Conservation (phyloP, 2,888 invertebrate species). For the Rotaria magnacalcarata region DNA sequence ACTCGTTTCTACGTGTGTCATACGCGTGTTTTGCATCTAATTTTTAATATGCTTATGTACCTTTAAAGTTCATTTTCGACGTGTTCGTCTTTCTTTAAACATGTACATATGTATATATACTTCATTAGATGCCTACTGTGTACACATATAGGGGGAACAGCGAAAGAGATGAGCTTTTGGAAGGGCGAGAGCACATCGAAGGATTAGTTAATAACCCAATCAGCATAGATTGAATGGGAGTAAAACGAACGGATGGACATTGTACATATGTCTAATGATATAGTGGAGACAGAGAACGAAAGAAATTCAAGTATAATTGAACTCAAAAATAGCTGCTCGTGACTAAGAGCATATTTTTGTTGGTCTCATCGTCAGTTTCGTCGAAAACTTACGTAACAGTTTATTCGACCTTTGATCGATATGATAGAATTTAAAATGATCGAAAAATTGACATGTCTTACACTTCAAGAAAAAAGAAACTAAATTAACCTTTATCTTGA, state of each 20-base stretch:
- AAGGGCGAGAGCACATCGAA: neutral
- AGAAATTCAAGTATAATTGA: neutral
- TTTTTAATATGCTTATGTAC: neutral
- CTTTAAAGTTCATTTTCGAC: neutral
- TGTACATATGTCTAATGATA: conserved; percentile 11
- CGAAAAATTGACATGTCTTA: neutral
- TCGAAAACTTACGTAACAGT: neutral
- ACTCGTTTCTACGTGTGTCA: neutral
- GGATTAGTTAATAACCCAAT: conserved; percentile 26
- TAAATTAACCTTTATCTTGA: neutral
- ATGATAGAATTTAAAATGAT: neutral
- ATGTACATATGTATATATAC: neutral
- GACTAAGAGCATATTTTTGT: neutral
- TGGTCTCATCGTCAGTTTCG: neutral
- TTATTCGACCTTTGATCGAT: neutral
- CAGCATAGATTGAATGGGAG: neutral
- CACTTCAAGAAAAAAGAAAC: neutral
- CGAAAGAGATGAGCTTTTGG: neutral
- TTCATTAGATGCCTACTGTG: neutral
- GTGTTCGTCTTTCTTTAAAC: neutral
- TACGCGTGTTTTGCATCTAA: neutral
- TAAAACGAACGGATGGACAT: neutral
- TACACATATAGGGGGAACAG: neutral
- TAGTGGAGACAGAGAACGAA: neutral
- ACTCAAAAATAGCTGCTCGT: neutral